Evolutionary conservation across 2,797 vertebrate species (phyloP), one percentile per base, ranked within the genome.

Genomic region (Lepus townsendii): DNA sequence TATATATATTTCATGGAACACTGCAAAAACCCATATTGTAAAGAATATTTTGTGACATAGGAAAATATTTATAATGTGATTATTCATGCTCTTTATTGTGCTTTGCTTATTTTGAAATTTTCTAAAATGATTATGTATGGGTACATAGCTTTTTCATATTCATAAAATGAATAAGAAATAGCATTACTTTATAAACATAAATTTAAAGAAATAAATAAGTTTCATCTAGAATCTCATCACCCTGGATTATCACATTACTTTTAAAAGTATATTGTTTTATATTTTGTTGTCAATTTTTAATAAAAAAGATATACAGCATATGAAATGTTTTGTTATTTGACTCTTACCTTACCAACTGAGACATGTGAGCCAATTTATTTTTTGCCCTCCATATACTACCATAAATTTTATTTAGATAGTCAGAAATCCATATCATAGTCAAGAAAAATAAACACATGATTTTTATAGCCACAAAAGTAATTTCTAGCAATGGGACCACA

Each of bases 201-300:
- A 93, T 85, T 63, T 89, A 68, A 68, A 65, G n/a, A 89, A 94
- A 66, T n/a, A 91, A 95, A 71, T 69, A 16, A 72, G 90, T 66
- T 90, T 79, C 6, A 57, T 52, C n/a, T 78, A 69, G 63, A 86
- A 60, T 78, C 32, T 84, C 20, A 19, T 92, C 22, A 79, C 35
- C 9, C 3, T 90, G 13, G 10, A 86, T 57, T 52, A 86, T 90
- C 22, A 52, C 3, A 83, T 79, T 42, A 83, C 32, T 63, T 10
- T 66, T 17, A 52, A 50, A 69, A 27, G 91, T 71, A 69, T 78
- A 0, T 42, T 90, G 4, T 68, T 93, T 89, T 77, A 50, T 89
- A 63, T 73, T 94, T 92, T 35, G n/a, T 65, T 83, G 75, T 14
- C 27, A 5, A 68, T 30, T 76, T 91, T 87, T 91, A 35, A 85